A percentile compares a stretch with the other conserved stretches of the same genome.
Evolutionary conservation across 2,888 invertebrate genomes (phyloP).

Genomic region (Acholoe squamosa): DNA sequence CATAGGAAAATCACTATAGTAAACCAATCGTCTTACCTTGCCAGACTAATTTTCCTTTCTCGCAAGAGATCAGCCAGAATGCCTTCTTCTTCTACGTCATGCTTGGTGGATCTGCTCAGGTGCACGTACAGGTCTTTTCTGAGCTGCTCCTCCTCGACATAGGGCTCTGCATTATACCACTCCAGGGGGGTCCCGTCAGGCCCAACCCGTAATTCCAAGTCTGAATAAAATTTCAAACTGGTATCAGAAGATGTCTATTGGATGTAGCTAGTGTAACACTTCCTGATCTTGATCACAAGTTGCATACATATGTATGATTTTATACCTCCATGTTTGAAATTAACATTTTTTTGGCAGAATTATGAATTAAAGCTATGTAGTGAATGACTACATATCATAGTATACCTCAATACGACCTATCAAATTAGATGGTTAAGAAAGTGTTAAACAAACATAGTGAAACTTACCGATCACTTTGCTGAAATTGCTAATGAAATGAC

Average conservation of each 20-base stretch:
- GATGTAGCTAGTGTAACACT: too few relatives aligned
- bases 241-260: background rate
- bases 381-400: too few relatives aligned
- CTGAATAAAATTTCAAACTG: background rate
- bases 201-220: background rate
- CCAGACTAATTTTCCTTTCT: background rate
- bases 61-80: slow-evolving; percentile 23
- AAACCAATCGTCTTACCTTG: background rate
- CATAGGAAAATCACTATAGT: too few relatives aligned
- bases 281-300: too few relatives aligned
- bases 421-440: too few relatives aligned
- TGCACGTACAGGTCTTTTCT: background rate
- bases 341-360: too few relatives aligned
- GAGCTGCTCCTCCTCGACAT: background rate
- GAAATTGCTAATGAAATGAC: slow-evolving; percentile 27
- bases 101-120: background rate
- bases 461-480: background rate
- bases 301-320: too few relatives aligned
- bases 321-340: background rate
- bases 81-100: background rate
- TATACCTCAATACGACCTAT: too few relatives aligned
- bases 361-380: too few relatives aligned
- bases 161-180: background rate
- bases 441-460: too few relatives aligned
- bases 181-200: background rate